Evolutionary conservation across 2,888 invertebrate species (phyloP), one percentile per base, ranked within the genome.

Genomic region (Beris morrisii): DNA sequence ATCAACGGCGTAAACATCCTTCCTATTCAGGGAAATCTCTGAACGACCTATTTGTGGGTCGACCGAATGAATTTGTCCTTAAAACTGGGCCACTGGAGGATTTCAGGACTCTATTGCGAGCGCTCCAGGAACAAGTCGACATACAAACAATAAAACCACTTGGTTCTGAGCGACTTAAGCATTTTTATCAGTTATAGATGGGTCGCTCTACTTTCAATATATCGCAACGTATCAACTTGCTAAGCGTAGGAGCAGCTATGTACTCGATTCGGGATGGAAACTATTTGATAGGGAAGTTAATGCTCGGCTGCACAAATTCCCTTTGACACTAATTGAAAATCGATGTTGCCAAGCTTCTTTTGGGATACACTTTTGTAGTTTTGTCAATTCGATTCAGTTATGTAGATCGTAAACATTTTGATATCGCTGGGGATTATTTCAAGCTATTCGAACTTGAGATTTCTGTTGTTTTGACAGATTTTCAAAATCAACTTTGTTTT

Each of bases 131-230:
- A 22, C 59, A 48, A 11, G 50, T 50, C 52, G 32, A 9, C 13
- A 9, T 13, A 50, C 59, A 59, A 48, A 48, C 50, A 61, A 52
- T 50, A 52, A 38, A 50, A 48, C 32, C 61, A 46, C 52, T 38
- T 50, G 43, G 50, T 50, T 61, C 50, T 61, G 38, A 32, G 52
- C 50, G 50, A 52, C 52, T 61, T 61, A 50, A 61, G 61, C 61
- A 61, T 61, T 61, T 61, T 61, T 61, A 61, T 61, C 61, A 61
- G 43, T 61, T 61, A 61, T 61, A 52, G 61, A 61, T 61, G 61
- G 22, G 22, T 22, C 22, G 22, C 22, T 3, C 1, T 22, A 22
- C 22, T 22, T 22, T 3, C 22, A 22, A 22, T 22, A 22, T 22
- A 22, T 22, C 22, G 22, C 3, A 22, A 22, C 22, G 22, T 22